These are phyloP conservation scores for Drosophila equinoxialis DNA, from an alignment of 1,140 invertebrate genomes.

Conservation along the genomic window DNA sequence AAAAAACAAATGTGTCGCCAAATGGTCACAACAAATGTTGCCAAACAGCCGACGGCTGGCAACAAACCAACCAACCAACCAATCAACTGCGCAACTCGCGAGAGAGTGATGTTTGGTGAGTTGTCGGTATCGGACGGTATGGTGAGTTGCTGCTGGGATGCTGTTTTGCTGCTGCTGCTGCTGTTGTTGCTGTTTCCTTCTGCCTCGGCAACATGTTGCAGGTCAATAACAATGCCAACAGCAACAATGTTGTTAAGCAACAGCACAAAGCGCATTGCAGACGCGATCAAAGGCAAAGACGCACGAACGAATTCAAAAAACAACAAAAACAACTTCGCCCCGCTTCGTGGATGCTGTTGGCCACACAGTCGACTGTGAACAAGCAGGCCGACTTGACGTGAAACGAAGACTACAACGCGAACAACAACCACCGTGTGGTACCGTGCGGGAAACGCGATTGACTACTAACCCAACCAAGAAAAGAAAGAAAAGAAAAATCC, in stretches of 20 bases:
- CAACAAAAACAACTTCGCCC: not conserved
- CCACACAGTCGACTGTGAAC: conserved; percentile 75
- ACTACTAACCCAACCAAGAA: conserved; percentile 8
- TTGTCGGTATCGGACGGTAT: conserved; percentile 5
- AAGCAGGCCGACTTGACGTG: conserved; percentile 72
- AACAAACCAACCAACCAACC: conserved; percentile 17
- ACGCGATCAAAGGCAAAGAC: conserved; percentile 17
- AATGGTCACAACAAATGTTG: conserved; percentile 45
- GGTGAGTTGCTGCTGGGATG: conserved; percentile 1
- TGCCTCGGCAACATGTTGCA: conserved; percentile 54
- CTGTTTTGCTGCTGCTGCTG: not conserved
- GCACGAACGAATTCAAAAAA: not conserved
- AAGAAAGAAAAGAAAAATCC: too few relatives aligned
- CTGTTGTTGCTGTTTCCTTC: not conserved
- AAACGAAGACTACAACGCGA: conserved; percentile 33
- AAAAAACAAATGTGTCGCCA: conserved; percentile 21
- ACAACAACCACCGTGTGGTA: conserved; percentile 20
- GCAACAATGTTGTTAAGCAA: conserved; percentile 8
- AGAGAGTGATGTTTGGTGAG: conserved; percentile 36
- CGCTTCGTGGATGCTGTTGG: conserved; percentile 7
- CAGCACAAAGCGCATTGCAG: conserved; percentile 5
- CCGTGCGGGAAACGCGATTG: conserved; percentile 51
- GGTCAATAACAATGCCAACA: conserved; percentile 37
- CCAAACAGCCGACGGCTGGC: conserved; percentile 7
- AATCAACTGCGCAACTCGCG: conserved; percentile 52